phyloP scores from a whole-genome alignment of 2,113 vertebrate species.

The Ovis canadensis region DNA sequence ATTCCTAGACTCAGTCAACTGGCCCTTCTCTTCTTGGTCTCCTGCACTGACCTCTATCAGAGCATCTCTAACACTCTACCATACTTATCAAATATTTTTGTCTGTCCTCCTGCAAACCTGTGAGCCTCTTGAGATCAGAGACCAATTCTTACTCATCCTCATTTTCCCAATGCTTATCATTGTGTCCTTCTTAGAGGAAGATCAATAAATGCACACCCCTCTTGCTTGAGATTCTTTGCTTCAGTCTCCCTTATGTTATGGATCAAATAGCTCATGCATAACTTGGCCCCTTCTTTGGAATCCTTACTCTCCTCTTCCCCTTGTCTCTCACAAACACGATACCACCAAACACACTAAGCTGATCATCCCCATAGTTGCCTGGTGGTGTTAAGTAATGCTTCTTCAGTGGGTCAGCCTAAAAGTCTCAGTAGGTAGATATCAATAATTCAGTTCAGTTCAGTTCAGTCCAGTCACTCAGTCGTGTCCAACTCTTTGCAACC shows the following conservation, averaged over 20 bases:
- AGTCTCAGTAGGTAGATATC: background rate
- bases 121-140: background rate
- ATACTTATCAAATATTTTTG: background rate
- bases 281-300: background rate
- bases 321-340: background rate
- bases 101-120: background rate
- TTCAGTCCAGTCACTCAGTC: no score
- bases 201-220: background rate
- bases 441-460: no score
- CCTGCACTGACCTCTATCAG: background rate
- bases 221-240: background rate
- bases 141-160: background rate
- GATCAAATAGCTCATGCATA: background rate
- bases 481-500: fast-evolving
- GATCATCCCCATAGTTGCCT: background rate
- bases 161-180: background rate
- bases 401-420: background rate
- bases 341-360: background rate
- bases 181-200: background rate
- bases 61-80: background rate
- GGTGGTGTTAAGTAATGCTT: background rate
- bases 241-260: background rate
- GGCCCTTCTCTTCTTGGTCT: background rate
- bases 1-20: background rate
- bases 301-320: background rate